These are phyloP conservation scores for Trichechus manatus DNA, from an alignment of 2,113 vertebrate genomes.

Conservation along the genomic window DNA sequence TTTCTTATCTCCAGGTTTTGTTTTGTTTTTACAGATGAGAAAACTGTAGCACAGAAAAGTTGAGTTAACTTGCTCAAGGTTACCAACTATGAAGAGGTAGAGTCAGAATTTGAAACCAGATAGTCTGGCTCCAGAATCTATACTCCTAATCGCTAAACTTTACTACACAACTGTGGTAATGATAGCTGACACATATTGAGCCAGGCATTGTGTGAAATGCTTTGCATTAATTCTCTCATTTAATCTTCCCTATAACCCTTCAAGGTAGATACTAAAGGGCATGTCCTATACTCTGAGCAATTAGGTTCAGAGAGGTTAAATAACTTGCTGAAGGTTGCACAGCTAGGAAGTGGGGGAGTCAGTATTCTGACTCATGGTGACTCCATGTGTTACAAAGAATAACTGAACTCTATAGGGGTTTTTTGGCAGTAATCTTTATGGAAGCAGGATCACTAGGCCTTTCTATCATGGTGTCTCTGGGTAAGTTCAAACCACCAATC, in stretches of 20 bases:
- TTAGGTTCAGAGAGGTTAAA: not conserved
- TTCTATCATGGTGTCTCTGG: too few species aligned
- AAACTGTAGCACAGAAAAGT: constrained; percentile 15
- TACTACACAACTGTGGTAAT: not conserved
- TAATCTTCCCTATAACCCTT: not conserved
- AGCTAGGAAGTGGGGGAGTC: not conserved
- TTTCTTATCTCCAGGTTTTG: constrained; percentile 35
- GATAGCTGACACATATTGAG: not conserved
- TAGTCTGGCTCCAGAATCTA: not conserved
- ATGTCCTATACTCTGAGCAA: constrained; percentile 19
- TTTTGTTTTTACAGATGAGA: not conserved
- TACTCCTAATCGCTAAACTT: not conserved
- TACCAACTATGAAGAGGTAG: not conserved
- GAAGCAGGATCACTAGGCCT: too few species aligned
- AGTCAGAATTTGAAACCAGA: not conserved
- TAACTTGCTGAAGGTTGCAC: not conserved
- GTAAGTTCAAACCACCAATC: too few species aligned
- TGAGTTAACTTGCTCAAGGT: constrained; percentile 3
- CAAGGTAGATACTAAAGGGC: not conserved
- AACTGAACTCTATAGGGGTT: not conserved
- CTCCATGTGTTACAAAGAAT: not conserved
- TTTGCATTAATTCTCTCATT: not conserved
- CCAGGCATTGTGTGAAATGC: not conserved
- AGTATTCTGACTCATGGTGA: not conserved
- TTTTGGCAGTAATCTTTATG: too few species aligned